phyloP scores from a whole-genome alignment of 1,140 invertebrate species.

The Drosophila pseudoobscura region DNA sequence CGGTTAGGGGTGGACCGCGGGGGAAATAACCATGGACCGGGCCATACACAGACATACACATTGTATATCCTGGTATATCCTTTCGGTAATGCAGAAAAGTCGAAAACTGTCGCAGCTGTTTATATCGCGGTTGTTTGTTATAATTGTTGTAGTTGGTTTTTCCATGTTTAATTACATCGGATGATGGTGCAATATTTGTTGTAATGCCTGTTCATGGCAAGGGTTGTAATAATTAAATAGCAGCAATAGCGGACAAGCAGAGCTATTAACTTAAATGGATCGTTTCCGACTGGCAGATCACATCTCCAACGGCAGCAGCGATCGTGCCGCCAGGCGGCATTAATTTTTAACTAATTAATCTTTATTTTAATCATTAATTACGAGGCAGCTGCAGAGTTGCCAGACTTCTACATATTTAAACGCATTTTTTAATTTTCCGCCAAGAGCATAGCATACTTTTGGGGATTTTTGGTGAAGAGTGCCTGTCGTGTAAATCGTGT shows the following conservation, averaged over 20 bases:
- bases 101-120: conserved; percentile 76
- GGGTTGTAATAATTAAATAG: conserved; percentile 67
- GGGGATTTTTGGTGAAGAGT: too few species aligned
- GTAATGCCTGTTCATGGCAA: conserved; percentile 6
- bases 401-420: too few species aligned
- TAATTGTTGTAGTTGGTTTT: conserved; percentile 53
- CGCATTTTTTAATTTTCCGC: too few species aligned
- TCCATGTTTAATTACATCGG: conserved; percentile 47
- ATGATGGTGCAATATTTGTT: conserved; percentile 13
- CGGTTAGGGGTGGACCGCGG: conserved; percentile 5
- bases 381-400: too few species aligned
- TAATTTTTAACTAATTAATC: too few species aligned
- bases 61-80: conserved; percentile 1
- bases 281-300: conserved; percentile 41
- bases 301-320: conserved; percentile 11
- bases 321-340: too few species aligned
- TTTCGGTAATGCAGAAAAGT: conserved; percentile 47
- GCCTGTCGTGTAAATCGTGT: too few species aligned
- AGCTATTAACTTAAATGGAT: conserved; percentile 48
- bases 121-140: conserved; percentile 61
- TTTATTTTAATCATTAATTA: too few species aligned
- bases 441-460: too few species aligned
- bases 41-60: background rate
- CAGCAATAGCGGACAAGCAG: conserved; percentile 33
- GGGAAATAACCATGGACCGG: conserved; percentile 3